A percentile compares a stretch with the other conserved stretches of the same genome.
These are phyloP conservation scores for Lipophrys pholis DNA, from an alignment of 2,113 vertebrate species.

Conservation along the genomic window DNA sequence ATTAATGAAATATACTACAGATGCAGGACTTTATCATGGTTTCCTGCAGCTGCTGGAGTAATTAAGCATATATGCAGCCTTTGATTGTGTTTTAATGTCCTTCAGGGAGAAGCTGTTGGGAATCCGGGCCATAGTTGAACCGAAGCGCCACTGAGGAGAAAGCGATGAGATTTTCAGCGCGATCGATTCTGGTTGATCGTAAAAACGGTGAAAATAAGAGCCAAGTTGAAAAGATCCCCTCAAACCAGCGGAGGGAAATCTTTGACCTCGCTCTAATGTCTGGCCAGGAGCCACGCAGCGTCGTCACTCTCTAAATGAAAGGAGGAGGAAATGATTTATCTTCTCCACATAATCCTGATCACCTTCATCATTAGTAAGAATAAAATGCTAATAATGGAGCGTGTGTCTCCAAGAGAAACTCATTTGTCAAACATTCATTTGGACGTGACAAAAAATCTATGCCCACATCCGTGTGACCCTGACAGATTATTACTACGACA, in stretches of 20 bases:
- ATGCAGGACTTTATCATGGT: conserved; percentile 31
- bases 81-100: conserved; percentile 19
- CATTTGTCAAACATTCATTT: conserved; percentile 75
- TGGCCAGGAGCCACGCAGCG: conserved; percentile 51
- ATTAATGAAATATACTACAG: conserved; percentile 48
- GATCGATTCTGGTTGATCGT: not conserved
- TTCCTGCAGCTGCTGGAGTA: conserved; percentile 1
- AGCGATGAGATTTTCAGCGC: conserved; percentile 8
- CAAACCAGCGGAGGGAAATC: conserved; percentile 23
- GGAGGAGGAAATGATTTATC: conserved; percentile 73
- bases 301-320: conserved; percentile 52
- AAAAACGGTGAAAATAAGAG: conserved; percentile 30
- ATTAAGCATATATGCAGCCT: conserved; percentile 38
- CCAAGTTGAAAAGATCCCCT: conserved; percentile 34
- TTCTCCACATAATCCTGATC: conserved; percentile 74
- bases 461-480: conserved; percentile 39
- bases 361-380: conserved; percentile 79
- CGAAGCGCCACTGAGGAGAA: not conserved
- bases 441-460: conserved; percentile 50
- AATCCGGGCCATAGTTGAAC: conserved; percentile 1
- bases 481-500: conserved; percentile 34
- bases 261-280: conserved; percentile 43
- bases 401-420: conserved; percentile 68
- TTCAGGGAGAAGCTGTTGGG: conserved; percentile 18
- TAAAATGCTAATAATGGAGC: conserved; percentile 78